A percentile compares a stretch with the other conserved stretches of the same genome.
Conservation (phyloP, 2,888 invertebrate species). For the Hanleya hanleyi region DNA sequence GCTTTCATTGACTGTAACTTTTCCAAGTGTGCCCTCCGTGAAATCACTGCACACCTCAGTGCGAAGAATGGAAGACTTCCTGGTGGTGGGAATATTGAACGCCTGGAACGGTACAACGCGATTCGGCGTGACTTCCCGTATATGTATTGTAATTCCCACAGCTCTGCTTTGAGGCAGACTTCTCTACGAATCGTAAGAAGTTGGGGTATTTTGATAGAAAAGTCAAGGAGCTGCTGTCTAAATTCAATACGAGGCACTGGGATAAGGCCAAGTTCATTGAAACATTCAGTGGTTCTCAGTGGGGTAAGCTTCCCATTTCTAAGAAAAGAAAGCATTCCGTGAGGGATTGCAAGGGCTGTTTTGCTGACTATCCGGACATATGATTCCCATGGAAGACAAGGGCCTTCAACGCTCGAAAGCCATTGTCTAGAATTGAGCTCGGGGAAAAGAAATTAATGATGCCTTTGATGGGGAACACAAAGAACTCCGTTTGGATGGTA, state of each 20-base stretch:
- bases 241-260: background rate
- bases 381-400: background rate
- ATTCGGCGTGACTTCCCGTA: background rate
- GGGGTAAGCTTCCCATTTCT: background rate
- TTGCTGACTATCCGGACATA: background rate
- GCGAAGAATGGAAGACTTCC: too few species aligned
- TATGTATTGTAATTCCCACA: too few species aligned
- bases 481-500: background rate
- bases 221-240: background rate
- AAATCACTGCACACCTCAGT: background rate
- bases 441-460: too few species aligned
- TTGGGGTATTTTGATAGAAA: background rate
- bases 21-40: background rate
- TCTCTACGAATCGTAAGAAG: background rate
- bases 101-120: background rate
- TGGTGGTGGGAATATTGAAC: background rate
- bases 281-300: background rate
- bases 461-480: too few species aligned
- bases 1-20: background rate
- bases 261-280: background rate
- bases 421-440: too few species aligned
- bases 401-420: background rate
- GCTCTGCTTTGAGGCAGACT: background rate
- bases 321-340: background rate
- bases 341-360: background rate